A percentile compares a stretch with the other conserved stretches of the same genome.
These are phyloP conservation scores for Diadema setosum DNA, from an alignment of 35 echinoderm and acorn worm genomes.

Conservation along the genomic window DNA sequence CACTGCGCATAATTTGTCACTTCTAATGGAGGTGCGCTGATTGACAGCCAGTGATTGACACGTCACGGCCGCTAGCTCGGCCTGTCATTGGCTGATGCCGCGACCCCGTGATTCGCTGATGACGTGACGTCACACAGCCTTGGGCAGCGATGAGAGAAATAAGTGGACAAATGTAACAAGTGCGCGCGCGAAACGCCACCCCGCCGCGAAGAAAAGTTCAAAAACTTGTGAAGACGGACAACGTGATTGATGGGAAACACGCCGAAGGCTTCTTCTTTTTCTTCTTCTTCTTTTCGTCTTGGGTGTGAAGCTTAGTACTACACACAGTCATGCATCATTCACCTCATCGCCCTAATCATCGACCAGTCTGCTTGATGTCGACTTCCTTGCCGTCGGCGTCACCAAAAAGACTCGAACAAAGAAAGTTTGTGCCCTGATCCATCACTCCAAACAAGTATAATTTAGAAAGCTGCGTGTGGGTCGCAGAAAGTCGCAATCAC, in stretches of 20 bases:
- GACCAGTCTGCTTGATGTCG: too few species aligned
- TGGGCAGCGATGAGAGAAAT: constrained; percentile 30
- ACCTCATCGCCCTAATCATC: background rate
- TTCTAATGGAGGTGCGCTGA: constrained; percentile 65
- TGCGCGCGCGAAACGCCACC: background rate
- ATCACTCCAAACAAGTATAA: too few species aligned
- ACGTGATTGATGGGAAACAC: background rate
- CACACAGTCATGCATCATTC: background rate
- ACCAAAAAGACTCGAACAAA: too few species aligned
- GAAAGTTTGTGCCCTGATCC: too few species aligned
- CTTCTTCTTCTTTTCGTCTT: too few species aligned
- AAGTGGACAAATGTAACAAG: constrained; percentile 59
- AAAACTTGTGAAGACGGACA: too few species aligned
- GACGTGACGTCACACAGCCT: constrained; percentile 46
- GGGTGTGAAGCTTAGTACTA: background rate
- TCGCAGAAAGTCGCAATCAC: too few species aligned
- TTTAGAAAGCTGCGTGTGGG: too few species aligned
- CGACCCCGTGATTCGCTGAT: constrained; percentile 33
- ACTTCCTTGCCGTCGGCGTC: too few species aligned
- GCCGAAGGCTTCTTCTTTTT: background rate
- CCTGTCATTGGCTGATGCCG: background rate
- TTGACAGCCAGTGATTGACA: constrained; percentile 52
- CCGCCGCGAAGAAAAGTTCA: background rate
- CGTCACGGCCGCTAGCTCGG: background rate
- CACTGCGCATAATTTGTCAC: constrained; percentile 64